Evolutionary conservation across 1,140 invertebrate species (phyloP).

Genomic region (Anthonomus grandis): DNA sequence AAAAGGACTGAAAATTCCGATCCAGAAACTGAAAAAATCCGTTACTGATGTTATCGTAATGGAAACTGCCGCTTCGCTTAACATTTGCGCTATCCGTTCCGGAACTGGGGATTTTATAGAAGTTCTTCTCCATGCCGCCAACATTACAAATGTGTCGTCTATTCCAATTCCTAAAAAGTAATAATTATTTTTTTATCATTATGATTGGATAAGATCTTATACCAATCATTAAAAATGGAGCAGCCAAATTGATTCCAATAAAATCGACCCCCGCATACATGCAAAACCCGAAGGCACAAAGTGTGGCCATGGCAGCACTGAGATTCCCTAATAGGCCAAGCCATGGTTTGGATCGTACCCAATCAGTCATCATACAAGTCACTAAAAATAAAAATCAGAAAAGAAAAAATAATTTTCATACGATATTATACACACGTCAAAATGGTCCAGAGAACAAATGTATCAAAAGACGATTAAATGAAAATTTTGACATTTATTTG

Average conservation of each 20-base stretch:
- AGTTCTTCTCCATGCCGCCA: constrained; percentile 88
- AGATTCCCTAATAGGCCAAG: constrained; percentile 89
- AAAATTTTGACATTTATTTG: no score
- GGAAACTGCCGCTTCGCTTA: constrained; percentile 94
- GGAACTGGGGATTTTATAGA: constrained; percentile 74
- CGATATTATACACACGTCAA: no score
- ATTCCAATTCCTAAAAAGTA: constrained; percentile 90
- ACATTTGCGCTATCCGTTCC: constrained; percentile 79
- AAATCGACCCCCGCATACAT: constrained; percentile 89
- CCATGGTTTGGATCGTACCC: constrained; percentile 86
- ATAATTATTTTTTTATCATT: no score
- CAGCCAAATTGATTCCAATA: constrained; percentile 91
- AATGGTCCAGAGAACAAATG: no score
- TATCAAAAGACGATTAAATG: no score
- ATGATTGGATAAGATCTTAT: no score
- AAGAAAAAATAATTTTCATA: no score
- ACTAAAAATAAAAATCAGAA: no score
- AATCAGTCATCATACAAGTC: constrained; percentile 78
- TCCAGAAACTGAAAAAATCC: constrained; percentile 93
- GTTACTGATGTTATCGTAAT: constrained; percentile 98
- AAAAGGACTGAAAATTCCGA: constrained; percentile 92
- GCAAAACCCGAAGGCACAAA: constrained; percentile 85
- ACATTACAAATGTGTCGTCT: constrained; percentile 95
- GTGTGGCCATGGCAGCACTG: constrained; percentile 83
- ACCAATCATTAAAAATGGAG: constrained; percentile 95